phyloP scores from a whole-genome alignment of 2,888 invertebrate species.

The Dusona sp. region DNA sequence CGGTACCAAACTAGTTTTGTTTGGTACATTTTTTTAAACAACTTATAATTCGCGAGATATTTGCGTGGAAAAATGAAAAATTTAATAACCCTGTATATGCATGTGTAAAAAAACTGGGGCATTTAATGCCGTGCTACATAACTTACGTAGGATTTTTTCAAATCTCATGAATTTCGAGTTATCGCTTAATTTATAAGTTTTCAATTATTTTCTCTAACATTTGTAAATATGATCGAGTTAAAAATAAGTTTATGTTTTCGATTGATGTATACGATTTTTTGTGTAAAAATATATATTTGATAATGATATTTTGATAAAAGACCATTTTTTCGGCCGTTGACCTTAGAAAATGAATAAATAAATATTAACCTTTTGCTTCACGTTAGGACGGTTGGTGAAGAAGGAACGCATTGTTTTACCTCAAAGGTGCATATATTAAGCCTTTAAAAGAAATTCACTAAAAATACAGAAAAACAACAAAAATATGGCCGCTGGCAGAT shows the following conservation, averaged over 20 bases:
- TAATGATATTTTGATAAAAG: neutral
- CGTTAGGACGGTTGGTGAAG: too few species aligned
- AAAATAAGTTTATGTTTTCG: neutral
- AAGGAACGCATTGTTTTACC: too few species aligned
- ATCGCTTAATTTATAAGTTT: neutral
- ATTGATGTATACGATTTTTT: neutral
- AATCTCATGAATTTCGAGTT: neutral
- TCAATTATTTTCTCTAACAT: neutral
- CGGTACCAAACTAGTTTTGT: too few species aligned
- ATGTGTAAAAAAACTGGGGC: neutral
- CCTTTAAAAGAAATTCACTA: too few species aligned
- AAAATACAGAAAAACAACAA: too few species aligned
- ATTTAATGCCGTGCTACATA: neutral
- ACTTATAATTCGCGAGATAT: too few species aligned
- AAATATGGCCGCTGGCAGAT: too few species aligned
- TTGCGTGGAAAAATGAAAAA: neutral
- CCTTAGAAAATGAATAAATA: too few species aligned
- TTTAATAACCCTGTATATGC: neutral
- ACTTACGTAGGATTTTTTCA: neutral
- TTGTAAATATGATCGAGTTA: neutral
- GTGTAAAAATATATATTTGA: slow-evolving; percentile 15
- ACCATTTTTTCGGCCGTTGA: neutral
- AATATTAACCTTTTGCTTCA: too few species aligned
- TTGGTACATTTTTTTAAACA: too few species aligned
- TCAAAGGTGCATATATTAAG: too few species aligned